These are phyloP conservation scores for Clinocottus analis DNA, from an alignment of 2,113 vertebrate genomes.

Conservation along the genomic window DNA sequence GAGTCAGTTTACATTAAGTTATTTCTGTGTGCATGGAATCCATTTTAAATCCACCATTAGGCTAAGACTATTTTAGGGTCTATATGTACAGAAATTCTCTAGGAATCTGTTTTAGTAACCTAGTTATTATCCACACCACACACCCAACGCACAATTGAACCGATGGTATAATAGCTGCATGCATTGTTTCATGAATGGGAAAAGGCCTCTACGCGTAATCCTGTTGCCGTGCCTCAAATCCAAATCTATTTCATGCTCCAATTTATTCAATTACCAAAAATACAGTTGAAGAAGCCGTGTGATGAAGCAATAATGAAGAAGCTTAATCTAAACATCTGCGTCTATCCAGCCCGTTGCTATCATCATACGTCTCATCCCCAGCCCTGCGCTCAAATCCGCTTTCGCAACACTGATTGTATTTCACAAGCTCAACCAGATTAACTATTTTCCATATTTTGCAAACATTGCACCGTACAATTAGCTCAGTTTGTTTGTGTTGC, in stretches of 20 bases:
- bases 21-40: not conserved
- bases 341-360: slow-evolving; percentile 58
- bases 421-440: slow-evolving; percentile 74
- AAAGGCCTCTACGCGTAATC: slow-evolving; percentile 52
- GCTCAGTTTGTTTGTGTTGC: slow-evolving; percentile 75
- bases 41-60: slow-evolving; percentile 1
- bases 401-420: slow-evolving; percentile 72
- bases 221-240: slow-evolving; percentile 53
- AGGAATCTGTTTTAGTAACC: not conserved
- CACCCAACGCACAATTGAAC: slow-evolving; percentile 17
- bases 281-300: slow-evolving; percentile 55
- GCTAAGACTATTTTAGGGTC: not conserved
- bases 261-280: slow-evolving; percentile 67
- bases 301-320: slow-evolving; percentile 69
- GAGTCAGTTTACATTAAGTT: not conserved
- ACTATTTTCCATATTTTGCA: slow-evolving; percentile 78
- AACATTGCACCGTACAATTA: slow-evolving; percentile 74
- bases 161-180: slow-evolving; percentile 20
- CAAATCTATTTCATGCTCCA: slow-evolving; percentile 60
- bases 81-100: not conserved
- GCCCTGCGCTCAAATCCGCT: slow-evolving; percentile 62
- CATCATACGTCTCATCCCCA: slow-evolving; percentile 59
- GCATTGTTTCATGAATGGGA: slow-evolving; percentile 55
- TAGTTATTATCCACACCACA: slow-evolving; percentile 4
- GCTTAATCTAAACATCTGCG: slow-evolving; percentile 69